Percentiles rank a stretch among this genome's conserved stretches.
Conservation (phyloP, 2,113 vertebrate genomes). For the Macheiramphus alcinus region DNA sequence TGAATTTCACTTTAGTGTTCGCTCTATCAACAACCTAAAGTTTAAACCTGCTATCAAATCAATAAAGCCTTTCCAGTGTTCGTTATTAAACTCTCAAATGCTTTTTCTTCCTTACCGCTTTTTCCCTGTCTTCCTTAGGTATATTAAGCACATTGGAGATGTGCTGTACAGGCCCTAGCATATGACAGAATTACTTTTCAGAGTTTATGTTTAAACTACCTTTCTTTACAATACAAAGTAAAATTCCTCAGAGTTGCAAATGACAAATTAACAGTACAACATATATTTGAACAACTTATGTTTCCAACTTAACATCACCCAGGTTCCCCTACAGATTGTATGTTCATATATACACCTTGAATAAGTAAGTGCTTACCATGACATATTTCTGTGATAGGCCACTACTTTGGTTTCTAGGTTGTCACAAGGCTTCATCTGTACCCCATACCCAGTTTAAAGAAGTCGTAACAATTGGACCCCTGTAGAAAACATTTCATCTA, state of each 20-base stretch:
- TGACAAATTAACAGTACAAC: not conserved
- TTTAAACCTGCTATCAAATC: not conserved
- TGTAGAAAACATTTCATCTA: not conserved
- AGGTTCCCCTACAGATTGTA: not conserved
- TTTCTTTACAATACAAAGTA: not conserved
- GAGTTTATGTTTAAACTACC: not conserved
- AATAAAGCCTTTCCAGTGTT: not conserved
- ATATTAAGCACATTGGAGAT: not conserved
- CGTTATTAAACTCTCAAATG: not conserved
- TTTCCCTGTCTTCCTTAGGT: not conserved
- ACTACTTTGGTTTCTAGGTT: not conserved
- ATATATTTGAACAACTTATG: not conserved
- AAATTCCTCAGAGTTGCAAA: not conserved
- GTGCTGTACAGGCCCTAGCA: not conserved
- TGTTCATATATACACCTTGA: not conserved
- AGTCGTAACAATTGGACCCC: rapidly evolving
- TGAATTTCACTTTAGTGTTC: not conserved
- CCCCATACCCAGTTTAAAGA: not conserved
- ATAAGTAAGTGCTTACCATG: not conserved
- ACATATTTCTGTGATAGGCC: not conserved
- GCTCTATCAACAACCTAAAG: not conserved
- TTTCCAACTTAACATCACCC: not conserved
- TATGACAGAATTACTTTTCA: not conserved
- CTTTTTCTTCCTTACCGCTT: not conserved
- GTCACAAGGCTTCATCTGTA: not conserved